These are phyloP conservation scores for Oligia fasciuncula DNA, from an alignment of 2,888 invertebrate genomes.

Conservation along the genomic window DNA sequence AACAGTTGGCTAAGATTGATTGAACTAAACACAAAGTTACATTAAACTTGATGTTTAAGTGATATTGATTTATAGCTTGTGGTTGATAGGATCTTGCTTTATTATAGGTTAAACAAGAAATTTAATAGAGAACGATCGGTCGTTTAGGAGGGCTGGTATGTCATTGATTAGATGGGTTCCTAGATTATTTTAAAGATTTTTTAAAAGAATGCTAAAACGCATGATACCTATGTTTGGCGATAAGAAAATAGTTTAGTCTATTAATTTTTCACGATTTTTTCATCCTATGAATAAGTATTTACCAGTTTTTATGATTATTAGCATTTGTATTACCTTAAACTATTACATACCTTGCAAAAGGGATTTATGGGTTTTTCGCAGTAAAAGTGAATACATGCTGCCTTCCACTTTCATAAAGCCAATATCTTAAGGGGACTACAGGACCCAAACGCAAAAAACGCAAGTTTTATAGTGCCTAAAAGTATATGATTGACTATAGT, in stretches of 20 bases:
- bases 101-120: constrained; percentile 19
- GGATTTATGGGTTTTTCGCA: too few relatives aligned
- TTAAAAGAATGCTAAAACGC: neutral
- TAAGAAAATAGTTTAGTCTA: neutral
- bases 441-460: too few relatives aligned
- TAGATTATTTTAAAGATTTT: neutral
- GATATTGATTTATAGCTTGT: constrained; percentile 53
- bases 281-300: neutral
- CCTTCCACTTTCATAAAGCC: neutral
- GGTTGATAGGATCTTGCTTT: constrained; percentile 7
- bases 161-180: neutral
- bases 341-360: neutral
- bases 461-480: too few relatives aligned
- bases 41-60: constrained; percentile 41
- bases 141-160: neutral
- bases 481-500: too few relatives aligned
- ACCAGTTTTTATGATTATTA: neutral
- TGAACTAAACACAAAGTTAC: neutral
- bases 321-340: neutral
- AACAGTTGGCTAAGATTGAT: constrained; percentile 59
- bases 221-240: neutral
- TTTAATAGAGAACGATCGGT: neutral
- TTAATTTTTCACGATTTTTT: neutral
- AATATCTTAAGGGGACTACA: neutral
- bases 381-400: neutral